Evolutionary conservation across 2,888 invertebrate genomes (phyloP).

Genomic region (Aromia moschata): DNA sequence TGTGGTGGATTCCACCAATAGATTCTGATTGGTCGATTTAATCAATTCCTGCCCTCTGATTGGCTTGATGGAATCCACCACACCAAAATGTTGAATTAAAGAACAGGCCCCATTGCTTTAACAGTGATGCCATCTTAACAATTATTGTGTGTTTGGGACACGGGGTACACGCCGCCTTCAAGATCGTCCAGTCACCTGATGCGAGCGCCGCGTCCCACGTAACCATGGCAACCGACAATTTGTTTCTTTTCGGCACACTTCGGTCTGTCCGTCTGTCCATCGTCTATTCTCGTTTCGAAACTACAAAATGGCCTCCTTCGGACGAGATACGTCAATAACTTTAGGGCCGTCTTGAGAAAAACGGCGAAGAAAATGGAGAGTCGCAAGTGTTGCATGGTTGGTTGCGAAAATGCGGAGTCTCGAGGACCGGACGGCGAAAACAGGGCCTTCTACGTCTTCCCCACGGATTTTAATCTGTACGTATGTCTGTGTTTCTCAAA

Average conservation of each 20-base stretch:
- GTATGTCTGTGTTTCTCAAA: constrained; percentile 27
- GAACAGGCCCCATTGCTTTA: too few species aligned
- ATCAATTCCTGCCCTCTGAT: too few species aligned
- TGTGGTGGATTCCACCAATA: too few species aligned
- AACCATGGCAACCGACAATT: constrained; percentile 12
- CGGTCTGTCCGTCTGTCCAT: constrained; percentile 32
- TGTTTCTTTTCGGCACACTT: constrained; percentile 24
- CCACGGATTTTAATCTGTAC: constrained; percentile 32
- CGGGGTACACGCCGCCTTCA: not conserved
- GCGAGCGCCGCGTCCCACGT: not conserved
- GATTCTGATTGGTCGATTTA: too few species aligned
- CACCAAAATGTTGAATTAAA: too few species aligned
- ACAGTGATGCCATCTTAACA: too few species aligned
- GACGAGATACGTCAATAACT: constrained; percentile 3
- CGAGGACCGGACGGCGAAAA: not conserved
- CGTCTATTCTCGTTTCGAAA: constrained; percentile 22
- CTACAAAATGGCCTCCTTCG: constrained; percentile 20
- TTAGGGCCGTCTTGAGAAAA: not conserved
- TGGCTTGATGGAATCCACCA: too few species aligned
- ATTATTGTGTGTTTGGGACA: not conserved
- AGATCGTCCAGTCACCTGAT: not conserved
- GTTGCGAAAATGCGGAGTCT: constrained; percentile 5
- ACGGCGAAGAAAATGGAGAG: constrained; percentile 6
- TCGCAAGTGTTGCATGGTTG: constrained; percentile 20
- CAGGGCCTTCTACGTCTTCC: constrained; percentile 15